Evolutionary conservation across 2,797 vertebrate species (phyloP).

Genomic region (Streptopelia turtur): DNA sequence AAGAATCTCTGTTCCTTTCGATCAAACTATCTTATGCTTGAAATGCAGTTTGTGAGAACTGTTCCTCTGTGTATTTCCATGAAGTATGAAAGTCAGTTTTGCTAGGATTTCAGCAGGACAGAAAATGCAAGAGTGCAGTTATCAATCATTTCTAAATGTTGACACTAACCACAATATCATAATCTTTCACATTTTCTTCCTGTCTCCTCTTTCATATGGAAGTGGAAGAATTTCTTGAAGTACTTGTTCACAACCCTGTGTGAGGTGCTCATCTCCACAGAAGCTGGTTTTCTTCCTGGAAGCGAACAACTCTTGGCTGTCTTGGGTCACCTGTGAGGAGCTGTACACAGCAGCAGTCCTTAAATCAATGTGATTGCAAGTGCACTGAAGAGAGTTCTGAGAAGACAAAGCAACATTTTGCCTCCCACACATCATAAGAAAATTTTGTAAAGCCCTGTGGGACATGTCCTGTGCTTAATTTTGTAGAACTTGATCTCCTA

Average conservation of each 20-base stretch:
- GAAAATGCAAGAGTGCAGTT: not conserved
- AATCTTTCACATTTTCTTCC: not conserved
- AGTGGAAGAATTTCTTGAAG: not conserved
- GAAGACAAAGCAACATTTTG: not conserved
- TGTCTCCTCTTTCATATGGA: not conserved
- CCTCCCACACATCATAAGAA: not conserved
- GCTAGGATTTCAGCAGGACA: not conserved
- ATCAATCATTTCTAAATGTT: not conserved
- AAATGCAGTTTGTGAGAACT: not conserved
- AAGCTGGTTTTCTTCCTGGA: not conserved
- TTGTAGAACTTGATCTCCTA: not conserved
- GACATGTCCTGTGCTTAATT: not conserved
- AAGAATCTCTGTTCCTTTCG: not conserved
- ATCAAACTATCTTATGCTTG: not conserved
- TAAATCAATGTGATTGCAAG: not conserved
- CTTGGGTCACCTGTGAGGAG: not conserved
- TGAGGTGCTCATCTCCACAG: not conserved
- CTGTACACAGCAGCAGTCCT: not conserved
- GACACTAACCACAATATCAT: not conserved
- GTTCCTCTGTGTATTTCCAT: not conserved
- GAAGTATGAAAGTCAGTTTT: accelerated
- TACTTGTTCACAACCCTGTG: not conserved
- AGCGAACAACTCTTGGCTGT: not conserved
- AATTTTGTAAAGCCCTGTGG: not conserved
- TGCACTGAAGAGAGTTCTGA: not conserved